Evolutionary conservation across 2,888 invertebrate genomes (phyloP), one percentile per base, ranked within the genome.

Genomic region (Lucinisca nassula): DNA sequence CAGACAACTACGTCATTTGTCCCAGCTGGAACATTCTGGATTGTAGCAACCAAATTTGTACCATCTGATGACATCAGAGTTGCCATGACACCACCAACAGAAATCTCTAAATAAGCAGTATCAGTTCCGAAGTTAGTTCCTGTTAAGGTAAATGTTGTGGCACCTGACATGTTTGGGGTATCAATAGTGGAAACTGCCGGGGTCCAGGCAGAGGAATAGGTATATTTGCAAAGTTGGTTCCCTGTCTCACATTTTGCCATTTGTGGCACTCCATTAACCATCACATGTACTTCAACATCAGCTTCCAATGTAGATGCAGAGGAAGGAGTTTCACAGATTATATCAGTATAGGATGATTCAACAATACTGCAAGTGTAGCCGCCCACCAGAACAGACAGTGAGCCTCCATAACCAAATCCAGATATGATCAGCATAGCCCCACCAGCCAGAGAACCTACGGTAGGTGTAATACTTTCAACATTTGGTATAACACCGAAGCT

Each of bases 71-170:
- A 72, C 0, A 88, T 75, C 0, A 93, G 87, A 0, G 83, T 76
- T 32, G 95, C 95, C 8, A 72, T 14, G 10, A 90, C 92, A 1
- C 92, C 93, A 21, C 94, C 95, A 21, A 95, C 82, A 0, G 24
- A 84, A 8, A 95, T 94, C 3, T 78, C 79, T 37, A 91, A 84
- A 2, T 90, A 84, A 3, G 74, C n/a, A 12, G 84, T 35, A 14
- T 82, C 67, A 8, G 85, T 78, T 10, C 89, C 92, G 37, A 94
- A 89, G 14, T 77, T 84, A 6, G 79, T 85, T 17, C 94, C 94
- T 30, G 86, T 81, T 10, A 94, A 84, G 1, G 83, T 91, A 21
- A 94, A 82, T 0, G 85, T 79, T 61, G 90, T 89, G 1, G 89
- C 61, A 21, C 89, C 90, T 49, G 87, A 82, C 30, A 92, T 87